Evolutionary conservation across 2,888 invertebrate genomes (phyloP).

Genomic region (Drosophila koepferae): DNA sequence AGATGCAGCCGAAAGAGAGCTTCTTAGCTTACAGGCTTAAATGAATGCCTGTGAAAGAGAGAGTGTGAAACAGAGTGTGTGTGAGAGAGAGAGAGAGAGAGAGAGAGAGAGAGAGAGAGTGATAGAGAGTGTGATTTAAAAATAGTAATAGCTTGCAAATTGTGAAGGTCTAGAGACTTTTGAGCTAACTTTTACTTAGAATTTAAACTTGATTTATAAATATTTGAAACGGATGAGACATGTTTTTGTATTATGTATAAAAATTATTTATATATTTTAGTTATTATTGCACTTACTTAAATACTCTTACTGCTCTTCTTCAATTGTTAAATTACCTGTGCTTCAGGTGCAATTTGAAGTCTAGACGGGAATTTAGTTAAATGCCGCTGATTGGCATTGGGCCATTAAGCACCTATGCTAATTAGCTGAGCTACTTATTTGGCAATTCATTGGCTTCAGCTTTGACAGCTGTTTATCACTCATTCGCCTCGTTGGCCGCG

Average conservation of each 20-base stretch:
- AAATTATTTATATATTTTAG: too few species aligned
- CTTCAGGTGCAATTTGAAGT: background rate
- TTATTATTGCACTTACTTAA: too few species aligned
- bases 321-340: background rate
- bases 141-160: background rate
- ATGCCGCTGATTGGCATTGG: background rate
- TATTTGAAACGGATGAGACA: background rate
- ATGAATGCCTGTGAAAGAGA: background rate
- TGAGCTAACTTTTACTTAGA: background rate
- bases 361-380: background rate
- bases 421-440: background rate
- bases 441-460: slow-evolving; percentile 1
- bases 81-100: background rate
- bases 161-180: background rate
- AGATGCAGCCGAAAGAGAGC: background rate
- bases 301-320: too few species aligned
- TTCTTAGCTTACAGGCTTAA: background rate
- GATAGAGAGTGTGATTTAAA: background rate
- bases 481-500: slow-evolving; percentile 41
- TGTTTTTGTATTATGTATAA: background rate
- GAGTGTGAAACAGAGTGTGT: background rate
- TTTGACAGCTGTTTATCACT: slow-evolving; percentile 14
- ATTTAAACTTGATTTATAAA: background rate
- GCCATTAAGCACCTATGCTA: background rate
- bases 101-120: background rate